Evolutionary conservation across 1,140 invertebrate species (phyloP).

Genomic region (Maconellicoccus hirsutus): DNA sequence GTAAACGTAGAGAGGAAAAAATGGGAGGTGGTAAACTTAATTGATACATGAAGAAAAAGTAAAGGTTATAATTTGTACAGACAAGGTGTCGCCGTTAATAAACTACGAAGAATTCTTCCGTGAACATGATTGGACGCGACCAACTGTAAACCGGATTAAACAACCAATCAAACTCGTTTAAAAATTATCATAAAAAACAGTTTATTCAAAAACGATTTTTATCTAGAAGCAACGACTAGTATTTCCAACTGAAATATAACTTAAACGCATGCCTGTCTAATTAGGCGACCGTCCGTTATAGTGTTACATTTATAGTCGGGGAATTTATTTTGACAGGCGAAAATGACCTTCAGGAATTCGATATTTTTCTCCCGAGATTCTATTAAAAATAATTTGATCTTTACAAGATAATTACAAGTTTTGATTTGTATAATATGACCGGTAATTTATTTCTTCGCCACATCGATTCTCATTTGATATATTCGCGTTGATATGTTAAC

Average conservation of each 20-base stretch:
- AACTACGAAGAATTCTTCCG: constrained; percentile 1
- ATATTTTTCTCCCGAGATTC: background rate
- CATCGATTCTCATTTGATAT: no score
- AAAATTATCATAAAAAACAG: constrained; percentile 13
- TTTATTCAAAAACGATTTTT: constrained; percentile 7
- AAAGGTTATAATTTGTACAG: constrained; percentile 4
- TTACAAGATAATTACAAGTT: constrained; percentile 16
- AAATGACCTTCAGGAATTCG: constrained; percentile 11
- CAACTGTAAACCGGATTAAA: constrained; percentile 19
- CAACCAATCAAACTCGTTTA: constrained; percentile 20
- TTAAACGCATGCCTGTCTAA: constrained; percentile 3
- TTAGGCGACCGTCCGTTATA: background rate
- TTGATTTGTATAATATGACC: background rate
- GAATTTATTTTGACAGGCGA: background rate
- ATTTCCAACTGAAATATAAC: background rate
- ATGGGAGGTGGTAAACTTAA: background rate
- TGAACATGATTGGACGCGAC: constrained; percentile 13
- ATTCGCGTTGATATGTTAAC: no score
- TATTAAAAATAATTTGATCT: constrained; percentile 7
- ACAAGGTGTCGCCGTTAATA: constrained; percentile 16
- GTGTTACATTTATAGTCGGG: constrained; percentile 8
- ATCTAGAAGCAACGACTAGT: constrained; percentile 5
- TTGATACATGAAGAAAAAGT: background rate
- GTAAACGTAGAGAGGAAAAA: no score
- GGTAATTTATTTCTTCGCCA: background rate